Evolutionary conservation across 2,888 invertebrate genomes (phyloP).

Genomic region (Epiblema foenella): DNA sequence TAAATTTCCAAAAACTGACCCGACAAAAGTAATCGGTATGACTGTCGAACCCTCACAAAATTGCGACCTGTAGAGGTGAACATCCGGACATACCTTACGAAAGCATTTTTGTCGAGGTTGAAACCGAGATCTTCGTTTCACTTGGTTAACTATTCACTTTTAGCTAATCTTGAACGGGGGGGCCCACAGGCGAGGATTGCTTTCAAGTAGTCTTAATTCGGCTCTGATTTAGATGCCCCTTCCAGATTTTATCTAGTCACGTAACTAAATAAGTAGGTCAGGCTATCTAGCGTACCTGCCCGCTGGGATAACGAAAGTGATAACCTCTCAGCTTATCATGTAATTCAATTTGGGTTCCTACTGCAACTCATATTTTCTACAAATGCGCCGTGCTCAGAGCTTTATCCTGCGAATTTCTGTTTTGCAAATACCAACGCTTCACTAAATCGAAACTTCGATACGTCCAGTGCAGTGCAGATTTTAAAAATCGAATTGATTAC

Average conservation of each 20-base stretch:
- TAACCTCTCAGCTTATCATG: constrained; percentile 45
- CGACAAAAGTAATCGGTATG: too few species aligned
- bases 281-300: constrained; percentile 67
- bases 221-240: not conserved
- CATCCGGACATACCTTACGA: too few species aligned
- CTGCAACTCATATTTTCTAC: constrained; percentile 36
- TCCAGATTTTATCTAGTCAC: not conserved
- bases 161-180: too few species aligned
- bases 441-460: constrained; percentile 1
- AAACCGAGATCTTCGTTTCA: too few species aligned
- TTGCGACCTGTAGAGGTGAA: too few species aligned
- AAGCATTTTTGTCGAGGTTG: too few species aligned
- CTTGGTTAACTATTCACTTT: too few species aligned
- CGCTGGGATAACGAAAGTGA: constrained; percentile 51
- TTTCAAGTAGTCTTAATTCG: too few species aligned
- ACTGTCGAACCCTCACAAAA: too few species aligned
- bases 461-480: not conserved
- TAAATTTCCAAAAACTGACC: too few species aligned
- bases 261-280: constrained; percentile 59
- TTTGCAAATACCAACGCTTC: not conserved
- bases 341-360: constrained; percentile 42
- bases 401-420: constrained; percentile 1
- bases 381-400: constrained; percentile 10
- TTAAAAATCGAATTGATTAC: not conserved
- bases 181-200: too few species aligned